Conservation (phyloP, 2,888 invertebrate genomes). For the Drosophila leonis region DNA sequence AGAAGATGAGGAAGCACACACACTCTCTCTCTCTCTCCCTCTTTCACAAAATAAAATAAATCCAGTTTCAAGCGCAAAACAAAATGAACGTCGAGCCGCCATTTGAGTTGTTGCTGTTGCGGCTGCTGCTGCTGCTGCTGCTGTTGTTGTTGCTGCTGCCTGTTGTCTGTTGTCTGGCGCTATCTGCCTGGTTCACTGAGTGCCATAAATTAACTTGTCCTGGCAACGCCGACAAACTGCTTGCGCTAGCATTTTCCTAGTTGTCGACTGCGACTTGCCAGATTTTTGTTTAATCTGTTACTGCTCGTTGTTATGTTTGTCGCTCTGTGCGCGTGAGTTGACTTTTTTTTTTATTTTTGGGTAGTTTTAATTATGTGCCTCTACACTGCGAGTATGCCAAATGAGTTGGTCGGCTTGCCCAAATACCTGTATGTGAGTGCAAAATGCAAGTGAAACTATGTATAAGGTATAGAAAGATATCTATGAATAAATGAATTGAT, state of each 20-base stretch:
- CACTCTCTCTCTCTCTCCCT: neutral
- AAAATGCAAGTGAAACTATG: neutral
- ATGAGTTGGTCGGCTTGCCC: slow-evolving; percentile 32
- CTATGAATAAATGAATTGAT: neutral
- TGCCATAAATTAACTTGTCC: slow-evolving; percentile 79
- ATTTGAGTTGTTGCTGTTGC: slow-evolving; percentile 49
- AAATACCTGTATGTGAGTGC: neutral
- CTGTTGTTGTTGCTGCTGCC: slow-evolving; percentile 22
- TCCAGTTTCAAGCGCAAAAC: slow-evolving; percentile 56
- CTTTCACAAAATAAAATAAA: slow-evolving; percentile 47
- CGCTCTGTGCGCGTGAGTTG: neutral
- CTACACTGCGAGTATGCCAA: slow-evolving; percentile 16
- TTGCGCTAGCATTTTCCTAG: slow-evolving; percentile 53
- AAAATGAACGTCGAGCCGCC: slow-evolving; percentile 54
- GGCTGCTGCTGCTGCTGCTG: slow-evolving; percentile 29
- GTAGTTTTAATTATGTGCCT: slow-evolving; percentile 55
- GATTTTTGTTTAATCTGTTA: slow-evolving; percentile 67
- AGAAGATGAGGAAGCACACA: neutral
- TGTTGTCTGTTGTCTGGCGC: slow-evolving; percentile 31
- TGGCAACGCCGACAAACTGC: slow-evolving; percentile 55
- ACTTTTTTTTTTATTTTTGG: slow-evolving; percentile 13
- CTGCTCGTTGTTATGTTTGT: slow-evolving; percentile 17
- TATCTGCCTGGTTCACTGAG: slow-evolving; percentile 74
- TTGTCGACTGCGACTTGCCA: slow-evolving; percentile 57
- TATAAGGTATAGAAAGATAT: neutral